These are phyloP conservation scores for Amorpha juglandis DNA, from an alignment of 2,888 invertebrate species.

Conservation along the genomic window DNA sequence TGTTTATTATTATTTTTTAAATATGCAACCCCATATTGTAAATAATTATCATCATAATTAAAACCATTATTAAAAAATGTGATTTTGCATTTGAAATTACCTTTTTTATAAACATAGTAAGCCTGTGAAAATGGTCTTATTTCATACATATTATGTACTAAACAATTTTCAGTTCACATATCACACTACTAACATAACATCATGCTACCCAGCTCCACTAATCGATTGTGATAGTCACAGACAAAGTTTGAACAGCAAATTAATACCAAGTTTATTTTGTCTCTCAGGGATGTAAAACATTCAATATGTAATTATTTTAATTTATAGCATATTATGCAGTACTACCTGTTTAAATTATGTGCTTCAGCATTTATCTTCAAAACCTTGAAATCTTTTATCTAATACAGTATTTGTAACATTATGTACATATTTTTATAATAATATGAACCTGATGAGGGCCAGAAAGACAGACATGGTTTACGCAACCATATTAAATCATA, in stretches of 20 bases:
- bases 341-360: too few species aligned
- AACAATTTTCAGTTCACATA: conserved; percentile 20
- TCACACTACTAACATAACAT: conserved; percentile 9
- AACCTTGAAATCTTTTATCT: too few species aligned
- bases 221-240: not conserved
- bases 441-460: too few species aligned
- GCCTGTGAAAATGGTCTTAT: conserved; percentile 1
- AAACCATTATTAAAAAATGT: not conserved
- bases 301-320: not conserved
- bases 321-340: too few species aligned
- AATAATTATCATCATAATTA: not conserved
- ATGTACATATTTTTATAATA: too few species aligned
- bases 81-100: not conserved
- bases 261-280: not conserved
- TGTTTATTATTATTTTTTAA: not conserved
- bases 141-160: conserved; percentile 18
- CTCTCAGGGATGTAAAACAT: not conserved
- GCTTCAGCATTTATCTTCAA: too few species aligned
- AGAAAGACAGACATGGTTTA: too few species aligned
- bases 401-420: too few species aligned
- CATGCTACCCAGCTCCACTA: conserved; percentile 22
- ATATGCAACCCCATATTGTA: conserved; percentile 1
- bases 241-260: not conserved
- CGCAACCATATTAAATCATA: too few species aligned
- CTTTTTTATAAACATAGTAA: conserved; percentile 16